Evolutionary conservation across 2,888 invertebrate species (phyloP).

Genomic region (Dioctria rufipes): DNA sequence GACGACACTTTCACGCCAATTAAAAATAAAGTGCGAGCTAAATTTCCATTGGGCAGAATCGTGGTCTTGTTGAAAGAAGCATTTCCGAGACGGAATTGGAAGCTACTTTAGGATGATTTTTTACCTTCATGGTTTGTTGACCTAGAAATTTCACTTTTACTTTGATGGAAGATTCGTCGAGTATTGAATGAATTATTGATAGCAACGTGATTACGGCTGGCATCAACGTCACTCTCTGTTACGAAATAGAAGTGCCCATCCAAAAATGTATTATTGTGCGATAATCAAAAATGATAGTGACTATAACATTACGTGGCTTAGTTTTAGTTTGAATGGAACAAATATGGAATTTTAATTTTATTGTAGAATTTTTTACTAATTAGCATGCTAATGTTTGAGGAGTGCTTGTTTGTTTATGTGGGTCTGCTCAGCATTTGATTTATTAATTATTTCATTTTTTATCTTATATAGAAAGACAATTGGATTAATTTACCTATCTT

Average conservation of each 20-base stretch:
- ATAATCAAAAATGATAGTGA: no score
- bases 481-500: no score
- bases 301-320: no score
- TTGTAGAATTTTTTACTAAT: no score
- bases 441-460: no score
- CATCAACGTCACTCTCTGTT: background rate
- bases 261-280: background rate
- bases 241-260: background rate
- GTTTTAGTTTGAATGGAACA: no score
- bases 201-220: background rate
- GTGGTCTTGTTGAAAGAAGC: background rate
- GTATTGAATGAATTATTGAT: conserved; percentile 17
- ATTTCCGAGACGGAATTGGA: background rate
- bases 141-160: conserved; percentile 18
- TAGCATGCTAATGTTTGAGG: no score
- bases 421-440: no score
- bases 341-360: no score
- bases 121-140: conserved; percentile 2
- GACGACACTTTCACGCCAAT: conserved; percentile 2
- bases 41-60: background rate
- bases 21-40: background rate
- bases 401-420: no score
- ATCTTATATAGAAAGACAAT: no score
- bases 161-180: background rate
- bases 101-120: background rate